Evolutionary conservation across 2,888 invertebrate species (phyloP), one percentile per base, ranked within the genome.

Genomic region (Papilio gigon): DNA sequence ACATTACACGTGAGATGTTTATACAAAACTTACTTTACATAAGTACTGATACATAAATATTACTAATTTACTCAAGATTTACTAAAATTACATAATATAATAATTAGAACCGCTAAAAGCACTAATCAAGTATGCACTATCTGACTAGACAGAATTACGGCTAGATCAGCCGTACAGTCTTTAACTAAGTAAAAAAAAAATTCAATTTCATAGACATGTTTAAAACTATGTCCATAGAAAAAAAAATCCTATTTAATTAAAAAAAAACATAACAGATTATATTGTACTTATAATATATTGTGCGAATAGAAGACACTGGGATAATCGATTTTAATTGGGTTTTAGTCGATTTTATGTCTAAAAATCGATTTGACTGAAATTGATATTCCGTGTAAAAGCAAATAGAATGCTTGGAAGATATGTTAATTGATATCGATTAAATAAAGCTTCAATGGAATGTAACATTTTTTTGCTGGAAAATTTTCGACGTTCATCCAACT

Each of bases 241-340:
- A 40, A 11, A 40, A 14, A 40, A n/a, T n/a, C 4, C n/a, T 40
- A 40, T 14, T 2, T 40, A n/a, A n/a, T n/a, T n/a, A 40, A 27
- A 11, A 22, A 53, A 25, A 53, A 27, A 22, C 53, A 53, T 25
- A 40, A 40, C 40, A 3, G 14, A 40, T n/a, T n/a, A n/a, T 5
- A n/a, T 40, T 33, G 14, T 40, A 1, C 4, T 40, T 14, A 40
- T 40, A 63, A 33, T 14, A 63, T 14, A 17, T 63, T 50, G 50
- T 63, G 63, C 63, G 63, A 20, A 63, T 63, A 33, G 35, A 50
- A 12, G 35, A 50, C 62, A 61, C 61, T 42, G 30, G 4, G 44
- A 40, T 40, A 11, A 40, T 40, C 40, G 40, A 40, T 40, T 40
- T 40, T 40, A 11, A 4, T 14, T 14, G 3, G 11, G 11, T 1